A percentile compares a stretch with the other conserved stretches of the same genome.
Conservation (phyloP, 2,113 vertebrate genomes). For the Bambusicola thoracicus region DNA sequence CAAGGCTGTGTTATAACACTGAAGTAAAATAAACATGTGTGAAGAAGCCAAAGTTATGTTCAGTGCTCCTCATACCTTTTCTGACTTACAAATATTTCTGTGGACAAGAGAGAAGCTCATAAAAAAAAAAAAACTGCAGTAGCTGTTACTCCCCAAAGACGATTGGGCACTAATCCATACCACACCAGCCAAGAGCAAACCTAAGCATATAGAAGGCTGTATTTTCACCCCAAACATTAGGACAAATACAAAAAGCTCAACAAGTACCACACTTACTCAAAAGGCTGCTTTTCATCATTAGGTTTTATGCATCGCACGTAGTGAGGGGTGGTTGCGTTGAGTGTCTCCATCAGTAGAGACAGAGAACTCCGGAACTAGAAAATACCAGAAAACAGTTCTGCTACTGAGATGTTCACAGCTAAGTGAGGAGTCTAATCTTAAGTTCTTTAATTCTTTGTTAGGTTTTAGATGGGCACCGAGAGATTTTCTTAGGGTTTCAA, state of each 20-base stretch:
- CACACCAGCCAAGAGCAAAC: not conserved
- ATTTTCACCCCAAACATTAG: not conserved
- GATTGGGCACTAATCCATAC: not conserved
- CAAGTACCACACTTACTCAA: constrained; percentile 86
- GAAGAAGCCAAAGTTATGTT: not conserved
- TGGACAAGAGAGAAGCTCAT: not conserved
- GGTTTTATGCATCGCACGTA: constrained; percentile 98
- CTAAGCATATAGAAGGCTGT: not conserved
- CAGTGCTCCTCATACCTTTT: not conserved
- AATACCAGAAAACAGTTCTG: not conserved
- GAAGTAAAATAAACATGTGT: not conserved
- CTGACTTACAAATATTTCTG: not conserved
- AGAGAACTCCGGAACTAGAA: constrained; percentile 92
- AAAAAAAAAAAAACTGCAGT: not conserved
- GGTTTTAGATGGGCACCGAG: not conserved
- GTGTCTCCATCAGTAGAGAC: constrained; percentile 92
- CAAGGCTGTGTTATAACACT: not conserved
- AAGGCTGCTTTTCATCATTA: constrained; percentile 92
- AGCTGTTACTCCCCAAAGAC: not conserved
- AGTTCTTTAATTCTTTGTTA: not conserved
- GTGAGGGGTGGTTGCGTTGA: constrained; percentile 94
- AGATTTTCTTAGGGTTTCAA: not conserved
- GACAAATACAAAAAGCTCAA: not conserved
- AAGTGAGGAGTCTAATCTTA: not conserved
- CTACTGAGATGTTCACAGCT: not conserved